These are phyloP conservation scores for Morinoia aosen DNA, from an alignment of 2,888 invertebrate genomes.

Conservation along the genomic window DNA sequence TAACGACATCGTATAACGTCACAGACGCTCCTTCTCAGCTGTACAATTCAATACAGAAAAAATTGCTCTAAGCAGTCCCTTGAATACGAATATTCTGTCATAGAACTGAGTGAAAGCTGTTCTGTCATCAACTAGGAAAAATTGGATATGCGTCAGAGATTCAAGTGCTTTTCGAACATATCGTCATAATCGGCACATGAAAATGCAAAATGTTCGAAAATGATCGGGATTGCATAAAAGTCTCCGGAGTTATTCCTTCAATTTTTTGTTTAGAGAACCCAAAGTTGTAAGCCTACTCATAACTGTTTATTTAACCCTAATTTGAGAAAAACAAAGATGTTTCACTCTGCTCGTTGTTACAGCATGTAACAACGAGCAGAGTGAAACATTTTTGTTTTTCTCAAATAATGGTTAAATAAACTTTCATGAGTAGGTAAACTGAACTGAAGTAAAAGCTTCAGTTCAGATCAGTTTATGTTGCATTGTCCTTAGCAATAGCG, in stretches of 20 bases:
- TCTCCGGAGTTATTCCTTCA: background rate
- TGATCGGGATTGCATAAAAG: too few relatives aligned
- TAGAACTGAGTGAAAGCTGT: background rate
- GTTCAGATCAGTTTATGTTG: background rate
- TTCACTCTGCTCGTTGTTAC: background rate
- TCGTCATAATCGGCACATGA: background rate
- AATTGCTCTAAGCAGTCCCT: background rate
- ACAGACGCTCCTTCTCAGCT: background rate
- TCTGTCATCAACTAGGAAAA: background rate
- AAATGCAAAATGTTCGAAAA: too few relatives aligned
- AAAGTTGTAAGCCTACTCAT: background rate
- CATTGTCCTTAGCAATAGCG: background rate
- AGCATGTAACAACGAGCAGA: background rate
- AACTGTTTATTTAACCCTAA: background rate
- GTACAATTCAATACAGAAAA: background rate
- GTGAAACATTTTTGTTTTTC: background rate
- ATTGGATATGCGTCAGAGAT: background rate
- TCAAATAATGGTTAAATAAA: background rate
- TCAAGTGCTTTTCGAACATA: background rate
- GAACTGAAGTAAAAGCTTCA: too few relatives aligned
- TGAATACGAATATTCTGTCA: background rate
- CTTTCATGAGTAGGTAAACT: background rate
- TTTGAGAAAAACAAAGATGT: background rate
- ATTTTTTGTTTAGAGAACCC: too few relatives aligned
- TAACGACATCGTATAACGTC: background rate